Base-by-base conservation (phyloP, 1,140 invertebrate genomes). In the Stegodyphus dumicola region DNA sequence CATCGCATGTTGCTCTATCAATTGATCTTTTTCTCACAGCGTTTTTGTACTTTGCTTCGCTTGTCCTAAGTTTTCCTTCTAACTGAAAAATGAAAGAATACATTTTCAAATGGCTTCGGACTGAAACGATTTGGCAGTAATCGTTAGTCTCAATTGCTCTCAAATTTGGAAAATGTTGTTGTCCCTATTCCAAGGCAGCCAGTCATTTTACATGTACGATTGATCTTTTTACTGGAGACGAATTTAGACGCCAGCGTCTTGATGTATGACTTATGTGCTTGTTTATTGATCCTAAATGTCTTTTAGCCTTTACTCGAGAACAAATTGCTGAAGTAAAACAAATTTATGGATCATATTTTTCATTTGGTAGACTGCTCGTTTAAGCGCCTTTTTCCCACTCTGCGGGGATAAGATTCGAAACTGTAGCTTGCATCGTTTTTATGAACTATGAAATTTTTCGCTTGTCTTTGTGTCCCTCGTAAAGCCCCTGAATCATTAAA, bases 241-340 rank as follows among this genome's bases (percentile, higher is more conserved):
- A 73, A 52, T 73, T 73, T 73, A 73, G 70, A 52, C 51, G 49
- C 15, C 51, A 17, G 70, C 70, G 70, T 73, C 49, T 52, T 73
- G 70, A 73, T 73, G 70, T 73, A 73, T 73, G 70, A 73, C 70
- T 73, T 73, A 73, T 73, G 70, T 52, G 70, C 53, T 73, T n/a
- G 70, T 73, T 73, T 73, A 73, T 73, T 73, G 70, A 73, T 73
- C 70, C 70, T 73, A 73, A 73, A 73, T 73, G 70, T 73, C 70
- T 73, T 73, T 73, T 49, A 73, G 51, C 70, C 53, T 73, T 49
- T 73, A 73, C 49, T 73, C 15, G 70, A 73, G 51, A 73, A 73
- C 70, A 73, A 73, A 73, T 73, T 52, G 70, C 70, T 52, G 49
- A 52, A 73, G 70, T 73, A 73, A 73, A 73, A 52, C 53, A 73